Base-by-base conservation (phyloP, 2,113 vertebrate genomes). In the Leucopsar rothschildi region DNA sequence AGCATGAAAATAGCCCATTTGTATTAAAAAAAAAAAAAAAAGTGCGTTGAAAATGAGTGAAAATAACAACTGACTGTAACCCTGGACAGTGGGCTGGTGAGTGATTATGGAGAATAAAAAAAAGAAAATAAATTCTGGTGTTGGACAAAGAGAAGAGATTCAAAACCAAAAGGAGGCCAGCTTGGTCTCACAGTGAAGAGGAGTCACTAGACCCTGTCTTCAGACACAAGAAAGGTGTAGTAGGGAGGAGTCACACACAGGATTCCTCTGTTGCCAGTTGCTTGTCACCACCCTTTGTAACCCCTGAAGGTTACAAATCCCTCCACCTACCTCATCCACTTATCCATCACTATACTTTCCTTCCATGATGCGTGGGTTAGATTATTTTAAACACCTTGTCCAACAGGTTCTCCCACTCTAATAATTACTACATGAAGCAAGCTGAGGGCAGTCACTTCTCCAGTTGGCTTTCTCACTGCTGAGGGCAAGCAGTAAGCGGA, bases 361-460 rank as follows among this genome's bases (percentile, higher is more conserved):
- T 49, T 45, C 40, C 33, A 21, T 1, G 4, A 59, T 35, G 18
- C 0, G 1, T 72, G 52, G 79, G 45, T 40, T 59, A 82, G 22
- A 14, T 35, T 82, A 59, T 59, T 6, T 87, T 56, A 28, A 92
- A 76, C 21, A 65, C 6, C 42, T 69, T 19, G 53, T n/a, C 71
- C 47, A 63, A 77, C 88, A 88, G 59, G 66, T 90, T 68, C 59
- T 82, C 60, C 77, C 27, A 84, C 55, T 75, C 44, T 44, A 52
- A 42, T 28, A 71, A 76, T 25, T n/a, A 87, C n/a, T 64, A 94
- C 61, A 39, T 72, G 65, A 80, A 31, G 66, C 25, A 91, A 89
- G 52, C 25, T 61, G 42, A 65, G 20, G 37, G 25, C 70, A 92
- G 8, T 23, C 40, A n/a, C 31, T 45, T 42, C 39, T 47, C 60